Percentiles rank a stretch among this genome's conserved stretches.
Conservation (phyloP, 2,888 invertebrate species). For the Clanis bilineata region DNA sequence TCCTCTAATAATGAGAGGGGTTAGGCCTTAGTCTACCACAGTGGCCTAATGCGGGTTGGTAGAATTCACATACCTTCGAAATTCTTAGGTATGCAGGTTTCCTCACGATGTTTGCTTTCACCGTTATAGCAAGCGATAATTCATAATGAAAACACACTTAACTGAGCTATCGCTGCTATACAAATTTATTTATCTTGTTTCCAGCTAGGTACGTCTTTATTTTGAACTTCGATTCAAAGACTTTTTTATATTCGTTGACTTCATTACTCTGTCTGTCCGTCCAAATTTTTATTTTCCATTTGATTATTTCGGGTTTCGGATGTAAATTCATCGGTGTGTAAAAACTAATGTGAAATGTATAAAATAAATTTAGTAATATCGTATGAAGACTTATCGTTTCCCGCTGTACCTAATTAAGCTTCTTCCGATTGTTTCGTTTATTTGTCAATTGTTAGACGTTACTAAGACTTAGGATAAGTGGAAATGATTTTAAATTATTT, state of each 20-base stretch:
- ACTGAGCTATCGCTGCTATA: too few relatives aligned
- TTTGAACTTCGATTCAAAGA: conserved; percentile 25
- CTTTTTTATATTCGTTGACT: conserved; percentile 41
- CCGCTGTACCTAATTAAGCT: conserved; percentile 68
- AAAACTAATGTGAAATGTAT: conserved; percentile 60
- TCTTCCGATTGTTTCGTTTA: conserved; percentile 46
- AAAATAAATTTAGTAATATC: conserved; percentile 62
- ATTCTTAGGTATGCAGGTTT: too few relatives aligned
- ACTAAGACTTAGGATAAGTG: conserved; percentile 45
- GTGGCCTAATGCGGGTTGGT: too few relatives aligned
- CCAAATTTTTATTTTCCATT: conserved; percentile 53
- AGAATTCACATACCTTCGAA: too few relatives aligned
- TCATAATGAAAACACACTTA: too few relatives aligned
- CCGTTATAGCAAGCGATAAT: too few relatives aligned
- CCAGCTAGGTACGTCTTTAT: not conserved
- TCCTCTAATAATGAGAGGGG: too few relatives aligned
- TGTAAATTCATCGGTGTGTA: conserved; percentile 63
- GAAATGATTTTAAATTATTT: conserved; percentile 28
- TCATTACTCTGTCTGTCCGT: conserved; percentile 74
- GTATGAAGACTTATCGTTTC: conserved; percentile 51
- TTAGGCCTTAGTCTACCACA: too few relatives aligned
- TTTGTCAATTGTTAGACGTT: conserved; percentile 63
- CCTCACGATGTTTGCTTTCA: too few relatives aligned
- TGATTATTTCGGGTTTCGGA: conserved; percentile 32
- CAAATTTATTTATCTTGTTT: conserved; percentile 9